Base-by-base conservation (phyloP, 2,888 invertebrate genomes). In the Aromia moschata region DNA sequence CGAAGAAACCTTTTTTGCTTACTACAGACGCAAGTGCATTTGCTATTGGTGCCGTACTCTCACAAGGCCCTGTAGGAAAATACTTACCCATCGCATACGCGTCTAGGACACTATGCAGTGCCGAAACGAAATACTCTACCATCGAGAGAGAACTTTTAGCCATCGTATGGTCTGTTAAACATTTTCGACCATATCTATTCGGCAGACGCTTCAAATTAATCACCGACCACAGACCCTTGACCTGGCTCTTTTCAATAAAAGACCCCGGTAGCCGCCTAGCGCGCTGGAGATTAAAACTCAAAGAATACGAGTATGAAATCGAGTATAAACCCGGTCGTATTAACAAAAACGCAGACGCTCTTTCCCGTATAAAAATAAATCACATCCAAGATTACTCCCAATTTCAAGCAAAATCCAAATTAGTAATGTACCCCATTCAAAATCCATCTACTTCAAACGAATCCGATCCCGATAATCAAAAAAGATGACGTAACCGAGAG, bases 21-120 rank as follows among this genome's bases (percentile, higher is more conserved):
- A 44, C 20, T 1, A 44, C 44, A 1, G 44, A 44, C 14, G 44
- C 44, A 1, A 30, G 12, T 20, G 1, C 12, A 14, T 44, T 30
- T 14, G 44, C 20, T 2, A 44, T 44, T 2, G 20, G 44, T 2
- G 2, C 44, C 1, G 10, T 44, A 1, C 20, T 44, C 2, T 44
- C 20, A 2, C 44, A 44, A 44, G 44, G 44, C 2, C 12, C 1
- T 7, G 18, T 14, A 1, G 44, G 10, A 5, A 44, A 44, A 25
- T 17, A 44, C 2, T 37, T 58, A 20, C 43, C 55, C 1, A 59
- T 59, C 5, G 59, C 55, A 2, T 56, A n/a, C 16, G 49, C 47
- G 0, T 59, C 55, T 1, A 25, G 49, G 15, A 59, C 18, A 1
- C 15, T 60, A 15, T 51, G 40, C 33, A 20, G 9, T 15, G 36